Percentiles rank a stretch among this genome's conserved stretches.
phyloP scores from a whole-genome alignment of 2,888 invertebrate species.

The Cheiracanthium punctorium region DNA sequence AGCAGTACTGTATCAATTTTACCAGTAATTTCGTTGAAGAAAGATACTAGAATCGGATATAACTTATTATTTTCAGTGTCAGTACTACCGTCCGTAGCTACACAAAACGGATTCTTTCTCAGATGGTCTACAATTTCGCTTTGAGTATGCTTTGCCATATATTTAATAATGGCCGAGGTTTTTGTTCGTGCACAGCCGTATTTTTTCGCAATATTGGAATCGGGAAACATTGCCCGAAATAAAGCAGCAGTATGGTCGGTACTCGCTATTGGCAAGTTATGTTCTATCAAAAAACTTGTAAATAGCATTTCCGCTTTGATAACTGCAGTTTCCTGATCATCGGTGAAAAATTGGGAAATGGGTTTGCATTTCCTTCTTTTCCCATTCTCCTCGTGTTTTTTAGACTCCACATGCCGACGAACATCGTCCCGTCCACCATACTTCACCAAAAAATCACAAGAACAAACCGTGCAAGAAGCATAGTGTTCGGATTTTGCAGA shows the following conservation, averaged over 20 bases:
- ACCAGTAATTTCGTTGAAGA: not conserved
- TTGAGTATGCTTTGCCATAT: not conserved
- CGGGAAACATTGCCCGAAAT: not conserved
- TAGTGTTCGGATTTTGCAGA: not conserved
- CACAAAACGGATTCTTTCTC: not conserved
- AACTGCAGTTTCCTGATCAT: not conserved
- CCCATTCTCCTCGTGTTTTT: not conserved
- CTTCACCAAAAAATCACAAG: not conserved
- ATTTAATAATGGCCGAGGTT: not conserved
- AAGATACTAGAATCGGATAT: not conserved
- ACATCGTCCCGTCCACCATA: not conserved
- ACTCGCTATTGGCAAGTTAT: not conserved
- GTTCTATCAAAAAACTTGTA: not conserved
- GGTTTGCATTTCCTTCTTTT: not conserved
- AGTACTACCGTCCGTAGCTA: not conserved
- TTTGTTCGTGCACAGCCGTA: not conserved
- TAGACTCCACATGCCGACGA: not conserved
- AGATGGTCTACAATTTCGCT: not conserved
- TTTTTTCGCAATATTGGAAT: not conserved
- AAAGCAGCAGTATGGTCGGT: not conserved
- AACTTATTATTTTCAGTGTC: not conserved
- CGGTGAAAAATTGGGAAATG: not conserved
- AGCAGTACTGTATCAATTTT: not conserved
- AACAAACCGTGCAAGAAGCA: not conserved
- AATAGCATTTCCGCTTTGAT: not conserved